Evolutionary conservation across 92 coral and sea anemone genomes (phyloP).

Genomic region (Epizoanthus scotinus): DNA sequence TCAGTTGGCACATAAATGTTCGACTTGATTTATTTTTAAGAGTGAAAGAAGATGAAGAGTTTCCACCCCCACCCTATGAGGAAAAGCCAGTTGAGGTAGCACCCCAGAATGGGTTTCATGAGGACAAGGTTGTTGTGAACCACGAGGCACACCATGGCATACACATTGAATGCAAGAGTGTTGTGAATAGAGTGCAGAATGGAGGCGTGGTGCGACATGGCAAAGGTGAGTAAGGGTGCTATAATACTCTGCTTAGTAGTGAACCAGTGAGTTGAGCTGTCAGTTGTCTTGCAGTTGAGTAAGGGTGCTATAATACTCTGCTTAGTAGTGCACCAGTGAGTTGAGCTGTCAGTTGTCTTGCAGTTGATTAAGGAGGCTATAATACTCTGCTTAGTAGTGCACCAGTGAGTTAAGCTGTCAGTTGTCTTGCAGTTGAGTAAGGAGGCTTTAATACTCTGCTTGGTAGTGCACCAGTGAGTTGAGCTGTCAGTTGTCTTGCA

Average conservation of each 20-base stretch:
- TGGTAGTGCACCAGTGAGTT: too few relatives aligned
- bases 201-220: conserved; percentile 73
- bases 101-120: conserved; percentile 72
- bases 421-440: too few relatives aligned
- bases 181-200: conserved; percentile 74
- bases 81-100: conserved; percentile 23
- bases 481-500: too few relatives aligned
- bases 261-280: too few relatives aligned
- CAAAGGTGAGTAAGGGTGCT: conserved; percentile 58
- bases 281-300: conserved; percentile 21
- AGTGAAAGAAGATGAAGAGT: conserved; percentile 43
- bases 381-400: too few relatives aligned
- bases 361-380: too few relatives aligned
- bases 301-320: too few relatives aligned
- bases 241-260: too few relatives aligned
- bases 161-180: conserved; percentile 57
- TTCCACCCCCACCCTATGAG: conserved; percentile 39
- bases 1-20: not conserved
- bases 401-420: too few relatives aligned
- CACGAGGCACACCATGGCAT: conserved; percentile 25
- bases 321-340: too few relatives aligned
- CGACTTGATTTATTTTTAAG: not conserved
- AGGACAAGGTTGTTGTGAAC: conserved; percentile 34
- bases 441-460: too few relatives aligned
- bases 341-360: too few relatives aligned